Evolutionary conservation across 2,888 invertebrate species (phyloP), one percentile per base, ranked within the genome.

Genomic region (Tolmerus cingulatus): DNA sequence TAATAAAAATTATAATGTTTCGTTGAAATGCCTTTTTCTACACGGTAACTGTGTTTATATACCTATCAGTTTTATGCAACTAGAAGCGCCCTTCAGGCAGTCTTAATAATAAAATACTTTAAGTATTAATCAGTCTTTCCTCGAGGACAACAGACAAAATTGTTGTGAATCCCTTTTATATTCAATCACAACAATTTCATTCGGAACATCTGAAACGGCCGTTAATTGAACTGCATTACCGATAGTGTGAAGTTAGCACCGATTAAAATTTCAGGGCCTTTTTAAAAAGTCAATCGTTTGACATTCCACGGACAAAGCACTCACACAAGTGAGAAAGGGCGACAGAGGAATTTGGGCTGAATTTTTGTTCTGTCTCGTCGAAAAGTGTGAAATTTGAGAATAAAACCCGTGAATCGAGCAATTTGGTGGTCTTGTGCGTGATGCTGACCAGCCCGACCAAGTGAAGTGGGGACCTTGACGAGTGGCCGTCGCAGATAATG

Each of bases 341-440:
- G 40, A 57, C 66, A n/a, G 40, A 79, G 57, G 46, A 84, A 84
- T 66, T 66, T 84, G 66, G 57, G 82, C 9, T 51, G 81, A 19
- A 43, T 19, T 78, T 46, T 27, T 12, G 27, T 12, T 66, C 66
- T 66, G 19, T 27, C 23, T 27, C 14, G 66, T 23, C 12, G 66
- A 66, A 23, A 66, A 66, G 66, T 27, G 66, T 66, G 66, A 23
- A 66, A 66, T 66, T 66, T 12, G 23, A 0, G 19, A 19, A 27
- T 19, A 66, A 66, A 23, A 12, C 23, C 12, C 9, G 19, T 66
- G 19, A 66, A 66, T 23, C 27, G 9, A 66, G 66, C n/a, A 51
- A 51, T 16, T 16, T 23, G 9, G 9, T 66, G 27, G 23, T 66
- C 12, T 66, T 19, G 12, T 66, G 27, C 12, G 55, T 8, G 8